phyloP scores from a whole-genome alignment of 2,113 vertebrate species.

The Chloropsis hardwickii region DNA sequence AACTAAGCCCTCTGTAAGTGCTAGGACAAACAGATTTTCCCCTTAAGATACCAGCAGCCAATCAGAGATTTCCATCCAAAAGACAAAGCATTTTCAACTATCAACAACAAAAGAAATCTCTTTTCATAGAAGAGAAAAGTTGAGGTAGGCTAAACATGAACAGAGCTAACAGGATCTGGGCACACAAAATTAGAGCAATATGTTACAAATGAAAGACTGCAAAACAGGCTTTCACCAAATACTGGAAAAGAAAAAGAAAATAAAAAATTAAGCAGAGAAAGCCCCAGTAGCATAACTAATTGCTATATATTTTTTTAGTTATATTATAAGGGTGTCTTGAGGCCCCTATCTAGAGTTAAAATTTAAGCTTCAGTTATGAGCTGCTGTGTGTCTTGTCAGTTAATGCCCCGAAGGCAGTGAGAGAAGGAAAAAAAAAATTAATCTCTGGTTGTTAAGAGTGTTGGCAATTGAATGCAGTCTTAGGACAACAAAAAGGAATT shows the following conservation, averaged over 20 bases:
- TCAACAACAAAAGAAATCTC: not conserved
- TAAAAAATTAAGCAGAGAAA: not conserved
- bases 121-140: not conserved
- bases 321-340: not conserved
- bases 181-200: not conserved
- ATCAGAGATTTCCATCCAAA: not conserved
- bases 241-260: not conserved
- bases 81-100: not conserved
- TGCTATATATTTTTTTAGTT: not conserved
- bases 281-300: not conserved
- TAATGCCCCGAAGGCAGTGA: not conserved
- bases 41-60: not conserved
- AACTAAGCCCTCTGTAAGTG: not conserved
- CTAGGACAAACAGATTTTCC: not conserved
- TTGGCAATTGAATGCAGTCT: not conserved
- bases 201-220: not conserved
- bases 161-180: not conserved
- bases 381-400: not conserved
- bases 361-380: not conserved
- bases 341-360: not conserved
- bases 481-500: not conserved
- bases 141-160: not conserved
- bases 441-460: not conserved
- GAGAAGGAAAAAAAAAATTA: not conserved
- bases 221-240: not conserved